Percentiles rank a stretch among this genome's conserved stretches.
Evolutionary conservation across 1,140 invertebrate species (phyloP).

Genomic region (Eumeta japonica): DNA sequence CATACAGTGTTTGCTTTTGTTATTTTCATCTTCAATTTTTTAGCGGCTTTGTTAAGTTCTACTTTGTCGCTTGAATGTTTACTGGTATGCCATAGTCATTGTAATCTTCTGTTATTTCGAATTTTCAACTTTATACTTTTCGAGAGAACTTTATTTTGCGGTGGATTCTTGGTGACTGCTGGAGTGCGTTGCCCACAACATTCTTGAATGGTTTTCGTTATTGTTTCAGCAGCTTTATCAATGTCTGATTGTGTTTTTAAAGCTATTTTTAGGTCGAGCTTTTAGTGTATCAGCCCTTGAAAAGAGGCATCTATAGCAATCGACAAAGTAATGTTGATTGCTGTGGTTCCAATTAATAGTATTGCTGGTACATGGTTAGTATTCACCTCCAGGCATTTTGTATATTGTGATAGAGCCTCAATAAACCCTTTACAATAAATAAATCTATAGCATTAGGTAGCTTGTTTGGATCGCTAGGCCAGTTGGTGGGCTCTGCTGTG

Average conservation of each 20-base stretch:
- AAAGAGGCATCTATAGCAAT: no score
- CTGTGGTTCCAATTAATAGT: no score
- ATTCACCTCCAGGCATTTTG: conserved; percentile 7
- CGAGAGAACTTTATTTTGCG: conserved; percentile 1
- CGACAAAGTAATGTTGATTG: no score
- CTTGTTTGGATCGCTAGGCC: no score
- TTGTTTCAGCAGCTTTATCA: no score
- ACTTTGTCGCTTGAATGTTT: conserved; percentile 6
- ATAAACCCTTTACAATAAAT: conserved; percentile 11
- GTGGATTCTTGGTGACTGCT: no score
- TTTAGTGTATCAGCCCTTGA: no score
- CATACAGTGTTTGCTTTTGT: no score
- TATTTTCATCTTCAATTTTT: no score
- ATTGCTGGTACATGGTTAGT: conserved; percentile 10
- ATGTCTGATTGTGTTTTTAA: no score
- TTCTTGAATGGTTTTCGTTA: conserved; percentile 10
- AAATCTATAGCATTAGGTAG: conserved; percentile 11
- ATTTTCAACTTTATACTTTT: conserved; percentile 6
- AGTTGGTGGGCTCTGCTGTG: conserved; percentile 13
- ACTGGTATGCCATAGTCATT: conserved; percentile 6
- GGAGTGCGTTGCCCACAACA: conserved; percentile 10
- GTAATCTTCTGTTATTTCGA: conserved; percentile 8
- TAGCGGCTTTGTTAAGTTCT: no score
- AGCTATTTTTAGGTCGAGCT: no score
- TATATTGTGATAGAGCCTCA: conserved; percentile 6